Evolutionary conservation across 2,113 vertebrate species (phyloP).

Genomic region (Petromus typicus): DNA sequence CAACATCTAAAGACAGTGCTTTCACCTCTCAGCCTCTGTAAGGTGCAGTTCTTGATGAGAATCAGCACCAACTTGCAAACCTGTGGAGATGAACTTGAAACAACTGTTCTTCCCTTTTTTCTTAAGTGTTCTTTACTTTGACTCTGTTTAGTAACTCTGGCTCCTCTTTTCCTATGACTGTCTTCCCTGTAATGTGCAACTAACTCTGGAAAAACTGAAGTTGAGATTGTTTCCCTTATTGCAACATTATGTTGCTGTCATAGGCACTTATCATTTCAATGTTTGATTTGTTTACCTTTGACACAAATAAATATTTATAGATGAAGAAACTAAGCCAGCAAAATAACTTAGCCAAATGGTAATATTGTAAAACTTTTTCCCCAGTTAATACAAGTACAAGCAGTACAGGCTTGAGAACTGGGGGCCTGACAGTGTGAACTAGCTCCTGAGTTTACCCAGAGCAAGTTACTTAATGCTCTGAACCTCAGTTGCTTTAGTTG

Average conservation of each 20-base stretch:
- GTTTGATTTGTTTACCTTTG: background rate
- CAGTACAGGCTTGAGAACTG: background rate
- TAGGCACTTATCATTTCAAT: background rate
- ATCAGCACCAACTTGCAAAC: background rate
- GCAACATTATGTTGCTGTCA: background rate
- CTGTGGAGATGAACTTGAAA: fast-evolving
- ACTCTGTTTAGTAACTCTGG: background rate
- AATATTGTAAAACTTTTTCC: background rate
- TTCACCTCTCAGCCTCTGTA: background rate
- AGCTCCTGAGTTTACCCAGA: background rate
- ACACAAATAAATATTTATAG: background rate
- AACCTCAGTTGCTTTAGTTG: background rate
- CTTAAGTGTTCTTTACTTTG: background rate
- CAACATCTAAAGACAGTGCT: background rate
- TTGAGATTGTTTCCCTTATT: background rate
- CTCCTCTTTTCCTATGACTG: no score
- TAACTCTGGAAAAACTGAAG: background rate
- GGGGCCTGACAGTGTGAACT: background rate
- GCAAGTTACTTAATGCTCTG: background rate
- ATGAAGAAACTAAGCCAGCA: background rate
- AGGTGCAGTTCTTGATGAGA: background rate
- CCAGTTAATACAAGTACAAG: background rate
- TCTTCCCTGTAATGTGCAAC: background rate
- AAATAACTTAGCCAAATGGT: background rate
- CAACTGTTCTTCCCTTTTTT: background rate